Conservation (phyloP, 2,888 invertebrate genomes). For the Dryococelus australis region DNA sequence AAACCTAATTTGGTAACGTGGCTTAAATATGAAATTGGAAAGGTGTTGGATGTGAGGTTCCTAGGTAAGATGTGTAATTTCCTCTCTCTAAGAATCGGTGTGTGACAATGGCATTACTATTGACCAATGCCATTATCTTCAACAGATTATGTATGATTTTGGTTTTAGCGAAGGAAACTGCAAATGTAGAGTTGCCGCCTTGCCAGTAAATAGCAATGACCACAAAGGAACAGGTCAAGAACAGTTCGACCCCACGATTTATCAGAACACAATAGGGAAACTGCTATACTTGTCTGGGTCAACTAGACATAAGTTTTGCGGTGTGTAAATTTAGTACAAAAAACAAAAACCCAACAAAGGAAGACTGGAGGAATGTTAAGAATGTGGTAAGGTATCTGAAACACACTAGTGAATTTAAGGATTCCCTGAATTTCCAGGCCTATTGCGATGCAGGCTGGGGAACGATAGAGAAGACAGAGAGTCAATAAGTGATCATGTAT, state of each 20-base stretch:
- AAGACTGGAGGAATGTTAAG: too few relatives aligned
- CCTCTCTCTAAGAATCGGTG: not conserved
- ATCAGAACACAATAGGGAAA: not conserved
- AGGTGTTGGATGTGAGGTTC: not conserved
- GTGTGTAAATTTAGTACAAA: not conserved
- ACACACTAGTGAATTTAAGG: not conserved
- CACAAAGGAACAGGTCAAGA: not conserved
- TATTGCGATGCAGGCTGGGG: not conserved
- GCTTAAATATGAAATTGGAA: not conserved
- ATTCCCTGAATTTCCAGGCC: not conserved
- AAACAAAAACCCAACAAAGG: not conserved
- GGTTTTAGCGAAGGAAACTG: not conserved
- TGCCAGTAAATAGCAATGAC: not conserved
- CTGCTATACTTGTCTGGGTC: not conserved
- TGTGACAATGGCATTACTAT: not conserved
- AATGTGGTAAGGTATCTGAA: not conserved
- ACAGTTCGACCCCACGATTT: not conserved
- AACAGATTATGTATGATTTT: not conserved
- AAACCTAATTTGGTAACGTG: not conserved
- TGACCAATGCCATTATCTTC: not conserved
- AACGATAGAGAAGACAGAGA: not conserved
- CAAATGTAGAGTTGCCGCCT: not conserved
- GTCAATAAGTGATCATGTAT: not conserved
- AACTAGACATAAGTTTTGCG: not conserved
- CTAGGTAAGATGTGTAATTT: too few relatives aligned